Conservation (phyloP, 1,140 invertebrate species). For the Cherax quadricarinatus region DNA sequence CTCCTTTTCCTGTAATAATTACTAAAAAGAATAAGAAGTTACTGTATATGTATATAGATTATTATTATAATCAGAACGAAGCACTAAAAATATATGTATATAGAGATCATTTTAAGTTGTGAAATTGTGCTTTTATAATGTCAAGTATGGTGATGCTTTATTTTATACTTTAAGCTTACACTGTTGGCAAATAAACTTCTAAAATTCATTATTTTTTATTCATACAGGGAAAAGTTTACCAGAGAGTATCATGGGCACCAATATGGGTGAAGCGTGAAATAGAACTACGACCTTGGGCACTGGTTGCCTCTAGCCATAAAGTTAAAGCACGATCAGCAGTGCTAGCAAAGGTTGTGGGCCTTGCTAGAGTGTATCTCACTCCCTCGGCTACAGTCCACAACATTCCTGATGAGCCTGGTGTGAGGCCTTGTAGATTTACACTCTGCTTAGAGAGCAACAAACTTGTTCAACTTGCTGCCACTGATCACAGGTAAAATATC, state of each 20-base stretch:
- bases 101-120: background rate
- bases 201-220: background rate
- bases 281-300: constrained; percentile 67
- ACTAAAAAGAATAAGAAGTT: too few species aligned
- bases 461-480: constrained; percentile 67
- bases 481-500: constrained; percentile 68
- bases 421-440: constrained; percentile 61
- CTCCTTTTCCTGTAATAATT: too few species aligned
- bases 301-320: constrained; percentile 30
- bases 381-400: constrained; percentile 67
- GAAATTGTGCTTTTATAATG: background rate
- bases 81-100: too few species aligned
- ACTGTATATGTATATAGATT: too few species aligned
- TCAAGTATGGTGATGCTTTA: background rate
- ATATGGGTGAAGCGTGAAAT: constrained; percentile 70
- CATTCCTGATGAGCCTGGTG: constrained; percentile 61
- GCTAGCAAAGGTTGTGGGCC: constrained; percentile 40
- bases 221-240: constrained; percentile 68
- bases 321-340: constrained; percentile 5
- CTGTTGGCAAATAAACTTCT: too few species aligned
- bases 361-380: constrained; percentile 35
- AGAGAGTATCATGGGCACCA: constrained; percentile 62
- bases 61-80: too few species aligned
- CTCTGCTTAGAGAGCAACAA: constrained; percentile 65
- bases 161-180: too few species aligned